phyloP scores from a whole-genome alignment of 2,888 invertebrate species.

The Conomelus anceps region DNA sequence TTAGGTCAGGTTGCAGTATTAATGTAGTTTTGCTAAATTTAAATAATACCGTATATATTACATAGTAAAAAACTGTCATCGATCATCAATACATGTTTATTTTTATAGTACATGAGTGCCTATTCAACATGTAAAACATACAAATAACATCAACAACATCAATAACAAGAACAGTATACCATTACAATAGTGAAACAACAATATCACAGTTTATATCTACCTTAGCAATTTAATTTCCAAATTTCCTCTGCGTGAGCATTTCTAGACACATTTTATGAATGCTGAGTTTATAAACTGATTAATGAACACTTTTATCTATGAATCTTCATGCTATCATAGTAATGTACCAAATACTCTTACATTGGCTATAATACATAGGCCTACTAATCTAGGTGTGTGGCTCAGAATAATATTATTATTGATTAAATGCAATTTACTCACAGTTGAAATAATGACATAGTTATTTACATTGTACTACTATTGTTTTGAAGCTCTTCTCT shows the following conservation, averaged over 20 bases:
- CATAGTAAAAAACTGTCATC: neutral
- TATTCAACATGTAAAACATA: neutral
- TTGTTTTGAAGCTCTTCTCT: neutral
- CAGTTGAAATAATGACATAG: neutral
- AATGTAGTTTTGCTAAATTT: no score
- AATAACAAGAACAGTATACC: neutral
- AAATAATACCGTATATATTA: no score
- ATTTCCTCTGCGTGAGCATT: neutral
- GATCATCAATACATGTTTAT: neutral
- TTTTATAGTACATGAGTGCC: neutral
- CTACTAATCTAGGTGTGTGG: neutral
- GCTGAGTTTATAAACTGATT: neutral
- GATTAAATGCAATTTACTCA: neutral
- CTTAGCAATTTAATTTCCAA: neutral
- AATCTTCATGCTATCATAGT: neutral
- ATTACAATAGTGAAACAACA: neutral
- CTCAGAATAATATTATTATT: no score
- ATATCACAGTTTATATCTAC: neutral
- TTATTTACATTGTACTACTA: neutral
- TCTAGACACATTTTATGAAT: neutral
- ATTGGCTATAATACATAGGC: neutral
- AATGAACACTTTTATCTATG: neutral
- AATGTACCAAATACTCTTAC: neutral
- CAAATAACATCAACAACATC: neutral
- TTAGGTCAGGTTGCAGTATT: no score